Conservation (phyloP, 2,888 invertebrate species). For the Amphimallon solstitiale region DNA sequence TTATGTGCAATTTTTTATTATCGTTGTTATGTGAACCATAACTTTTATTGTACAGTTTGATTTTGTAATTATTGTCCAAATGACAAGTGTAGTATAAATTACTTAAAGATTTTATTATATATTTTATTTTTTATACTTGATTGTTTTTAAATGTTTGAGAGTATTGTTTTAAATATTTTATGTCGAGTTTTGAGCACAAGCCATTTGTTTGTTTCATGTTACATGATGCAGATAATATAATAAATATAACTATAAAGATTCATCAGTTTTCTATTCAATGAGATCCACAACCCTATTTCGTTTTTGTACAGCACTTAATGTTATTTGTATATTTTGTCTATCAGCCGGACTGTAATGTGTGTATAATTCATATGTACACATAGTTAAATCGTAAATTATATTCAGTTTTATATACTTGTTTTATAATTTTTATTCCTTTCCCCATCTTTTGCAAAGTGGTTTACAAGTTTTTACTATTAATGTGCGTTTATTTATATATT, state of each 20-base stretch:
- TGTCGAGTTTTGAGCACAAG: conserved; percentile 54
- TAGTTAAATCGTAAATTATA: conserved; percentile 63
- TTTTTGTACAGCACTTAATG: conserved; percentile 53
- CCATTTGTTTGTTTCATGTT: conserved; percentile 63
- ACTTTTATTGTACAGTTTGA: conserved; percentile 58
- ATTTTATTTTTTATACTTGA: conserved; percentile 59
- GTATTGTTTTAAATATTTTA: conserved; percentile 57
- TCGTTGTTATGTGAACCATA: conserved; percentile 62
- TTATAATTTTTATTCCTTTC: conserved; percentile 39
- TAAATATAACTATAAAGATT: conserved; percentile 52
- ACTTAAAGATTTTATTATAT: conserved; percentile 60
- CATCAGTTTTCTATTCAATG: conserved; percentile 44
- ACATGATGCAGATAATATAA: conserved; percentile 60
- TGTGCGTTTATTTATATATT: conserved; percentile 37
- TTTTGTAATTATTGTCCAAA: conserved; percentile 47
- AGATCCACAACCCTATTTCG: conserved; percentile 40
- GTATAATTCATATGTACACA: conserved; percentile 67
- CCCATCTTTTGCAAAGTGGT: conserved; percentile 35
- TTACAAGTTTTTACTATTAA: conserved; percentile 39
- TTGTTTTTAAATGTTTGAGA: conserved; percentile 44
- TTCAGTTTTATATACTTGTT: conserved; percentile 55
- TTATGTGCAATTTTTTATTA: conserved; percentile 62
- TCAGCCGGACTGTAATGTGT: conserved; percentile 62
- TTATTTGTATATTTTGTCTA: conserved; percentile 59
- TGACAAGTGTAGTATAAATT: conserved; percentile 49